These are phyloP conservation scores for Protodeltote pygarga DNA, from an alignment of 2,888 invertebrate genomes.

Conservation along the genomic window DNA sequence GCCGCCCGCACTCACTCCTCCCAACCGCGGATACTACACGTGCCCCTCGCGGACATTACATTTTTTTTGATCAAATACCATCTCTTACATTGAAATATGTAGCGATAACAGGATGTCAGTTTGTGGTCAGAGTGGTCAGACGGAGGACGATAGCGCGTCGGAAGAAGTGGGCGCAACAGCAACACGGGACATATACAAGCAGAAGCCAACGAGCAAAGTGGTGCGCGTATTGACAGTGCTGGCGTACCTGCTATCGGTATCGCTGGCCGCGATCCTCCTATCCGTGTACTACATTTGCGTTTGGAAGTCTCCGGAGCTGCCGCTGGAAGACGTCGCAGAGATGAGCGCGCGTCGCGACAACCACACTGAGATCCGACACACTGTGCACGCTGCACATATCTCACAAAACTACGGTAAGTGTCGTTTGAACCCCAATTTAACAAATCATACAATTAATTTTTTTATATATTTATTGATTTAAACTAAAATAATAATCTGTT, in stretches of 20 bases:
- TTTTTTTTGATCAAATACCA: constrained; percentile 48
- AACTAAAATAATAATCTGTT: too few species aligned
- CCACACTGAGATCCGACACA: constrained; percentile 21
- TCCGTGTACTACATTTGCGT: constrained; percentile 94
- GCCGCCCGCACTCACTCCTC: constrained; percentile 54
- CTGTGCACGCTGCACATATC: neutral
- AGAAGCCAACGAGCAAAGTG: constrained; percentile 78
- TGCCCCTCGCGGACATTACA: constrained; percentile 58
- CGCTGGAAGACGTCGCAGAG: constrained; percentile 53
- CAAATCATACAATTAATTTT: too few species aligned
- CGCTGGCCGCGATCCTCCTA: constrained; percentile 93
- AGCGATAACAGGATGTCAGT: constrained; percentile 71
- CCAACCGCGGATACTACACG: constrained; percentile 70
- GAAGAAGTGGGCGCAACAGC: constrained; percentile 34
- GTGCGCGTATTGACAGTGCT: constrained; percentile 91
- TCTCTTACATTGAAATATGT: constrained; percentile 56
- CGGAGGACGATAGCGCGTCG: constrained; percentile 47
- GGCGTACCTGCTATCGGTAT: constrained; percentile 94
- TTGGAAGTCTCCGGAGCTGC: constrained; percentile 90
- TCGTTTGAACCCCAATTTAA: too few species aligned
- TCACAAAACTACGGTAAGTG: constrained; percentile 21
- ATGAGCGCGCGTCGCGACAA: constrained; percentile 51
- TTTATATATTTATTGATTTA: too few species aligned
- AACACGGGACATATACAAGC: constrained; percentile 71
- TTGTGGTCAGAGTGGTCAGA: constrained; percentile 69